Percentiles rank a stretch among this genome's conserved stretches.
These are phyloP conservation scores for Seriola rivoliana DNA, from an alignment of 2,113 vertebrate genomes.

Conservation along the genomic window DNA sequence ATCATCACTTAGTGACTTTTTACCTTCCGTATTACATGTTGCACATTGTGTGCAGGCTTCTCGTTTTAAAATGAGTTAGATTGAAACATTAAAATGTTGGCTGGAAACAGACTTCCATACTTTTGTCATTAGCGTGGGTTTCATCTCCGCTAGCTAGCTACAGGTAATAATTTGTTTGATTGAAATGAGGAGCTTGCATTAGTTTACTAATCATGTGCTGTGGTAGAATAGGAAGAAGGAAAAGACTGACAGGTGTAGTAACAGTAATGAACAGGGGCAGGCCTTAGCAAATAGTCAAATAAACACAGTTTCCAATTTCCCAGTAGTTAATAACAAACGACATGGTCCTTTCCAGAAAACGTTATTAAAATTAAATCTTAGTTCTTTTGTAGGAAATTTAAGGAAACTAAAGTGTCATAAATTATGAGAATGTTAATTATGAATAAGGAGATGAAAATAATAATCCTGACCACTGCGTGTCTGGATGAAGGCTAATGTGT, in stretches of 20 bases:
- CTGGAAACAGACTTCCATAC: background rate
- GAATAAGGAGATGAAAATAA: background rate
- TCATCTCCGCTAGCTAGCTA: no score
- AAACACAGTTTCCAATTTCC: background rate
- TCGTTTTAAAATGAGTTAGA: background rate
- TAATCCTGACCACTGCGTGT: background rate
- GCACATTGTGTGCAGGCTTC: background rate
- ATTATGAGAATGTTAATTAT: background rate
- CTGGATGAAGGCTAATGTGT: constrained; percentile 16
- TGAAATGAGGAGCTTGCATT: background rate
- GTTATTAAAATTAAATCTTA: background rate
- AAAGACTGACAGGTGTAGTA: background rate
- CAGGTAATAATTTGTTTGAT: no score
- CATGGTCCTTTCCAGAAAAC: background rate
- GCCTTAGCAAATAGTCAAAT: background rate
- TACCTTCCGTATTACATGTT: no score
- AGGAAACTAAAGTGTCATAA: background rate
- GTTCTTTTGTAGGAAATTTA: background rate
- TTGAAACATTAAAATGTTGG: background rate
- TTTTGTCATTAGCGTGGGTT: background rate
- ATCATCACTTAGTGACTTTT: background rate
- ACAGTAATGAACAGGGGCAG: background rate
- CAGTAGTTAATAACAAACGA: background rate
- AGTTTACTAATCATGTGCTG: background rate
- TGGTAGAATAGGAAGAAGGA: background rate